Evolutionary conservation across 2,888 invertebrate genomes (phyloP), one percentile per base, ranked within the genome.

Genomic region (Eristalis tenax): DNA sequence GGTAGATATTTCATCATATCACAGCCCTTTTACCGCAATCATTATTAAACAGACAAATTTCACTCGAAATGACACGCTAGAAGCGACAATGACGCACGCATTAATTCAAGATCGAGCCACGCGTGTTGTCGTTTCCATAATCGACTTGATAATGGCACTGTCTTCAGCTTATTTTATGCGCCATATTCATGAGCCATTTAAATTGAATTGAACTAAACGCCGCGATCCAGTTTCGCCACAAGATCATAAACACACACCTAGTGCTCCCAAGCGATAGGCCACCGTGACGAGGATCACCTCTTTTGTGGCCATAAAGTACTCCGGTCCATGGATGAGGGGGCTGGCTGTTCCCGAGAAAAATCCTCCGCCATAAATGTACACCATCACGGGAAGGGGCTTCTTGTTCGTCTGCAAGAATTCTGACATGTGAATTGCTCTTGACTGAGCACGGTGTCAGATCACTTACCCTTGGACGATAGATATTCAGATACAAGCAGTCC

Each of bases 361-460:
- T 13, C 93, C 94, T 0, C 94, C 94, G 57, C 94, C 94, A 89
- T 94, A 94, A 78, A 94, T 94, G 77, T 93, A 94, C 1, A 94
- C 93, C 93, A 94, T 93, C 0, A 94, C 94, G 0, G 94, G 94
- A 4, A 93, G 73, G 0, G 18, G 5, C 23, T 78, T 89, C 76
- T 57, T 77, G 8, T 56, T 70, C 65, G 50, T 78, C 86, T 82
- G 28, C 5, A 66, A 22, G 28, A 50, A 1, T 57, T 35, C 57
- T 2, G 18, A 22, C 26, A 28, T 10, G 6, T 22, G 38, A 28
- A 35, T 11, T 8, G 15, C 8, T 1, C 0, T 23, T 1, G 6
- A 57, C 28, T 13, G 1, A 3, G 1, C 1, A 61, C 13, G n/a
- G 38, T 11, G 1, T 10, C 40, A 40, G 32, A 40, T 43, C 2